Conservation (phyloP, 2,113 vertebrate species). For the Lepidothrix coronata region DNA sequence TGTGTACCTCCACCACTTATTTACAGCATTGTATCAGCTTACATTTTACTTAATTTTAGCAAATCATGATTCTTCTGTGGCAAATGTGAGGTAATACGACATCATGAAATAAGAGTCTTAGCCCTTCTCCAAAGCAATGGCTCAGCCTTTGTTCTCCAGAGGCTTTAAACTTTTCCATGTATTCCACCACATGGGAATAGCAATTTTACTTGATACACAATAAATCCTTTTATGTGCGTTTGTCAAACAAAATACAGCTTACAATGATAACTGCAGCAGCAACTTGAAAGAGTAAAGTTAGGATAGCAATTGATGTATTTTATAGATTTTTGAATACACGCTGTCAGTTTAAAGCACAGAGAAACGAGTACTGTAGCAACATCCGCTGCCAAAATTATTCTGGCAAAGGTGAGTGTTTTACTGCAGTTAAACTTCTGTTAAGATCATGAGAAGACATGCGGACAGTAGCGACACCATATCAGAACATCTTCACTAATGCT, state of each 20-base stretch:
- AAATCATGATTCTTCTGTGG: background rate
- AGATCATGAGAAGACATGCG: background rate
- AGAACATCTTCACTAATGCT: background rate
- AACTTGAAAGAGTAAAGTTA: background rate
- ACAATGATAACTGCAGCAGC: background rate
- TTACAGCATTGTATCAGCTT: background rate
- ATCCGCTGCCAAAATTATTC: background rate
- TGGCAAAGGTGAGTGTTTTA: background rate
- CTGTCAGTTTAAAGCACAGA: background rate
- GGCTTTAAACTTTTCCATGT: constrained; percentile 13
- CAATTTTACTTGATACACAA: background rate
- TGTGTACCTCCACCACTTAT: background rate
- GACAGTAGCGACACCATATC: background rate
- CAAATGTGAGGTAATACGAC: background rate
- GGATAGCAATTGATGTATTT: background rate
- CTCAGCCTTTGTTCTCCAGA: constrained; percentile 23
- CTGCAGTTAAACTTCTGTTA: background rate
- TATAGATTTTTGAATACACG: background rate
- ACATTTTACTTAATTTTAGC: background rate
- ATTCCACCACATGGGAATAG: background rate
- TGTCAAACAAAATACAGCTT: constrained; percentile 14
- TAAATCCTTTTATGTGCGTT: background rate
- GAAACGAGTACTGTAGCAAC: background rate
- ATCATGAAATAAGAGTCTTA: background rate
- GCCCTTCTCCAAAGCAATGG: background rate